Conservation (phyloP, 2,888 invertebrate species). For the Xestia rhomboidea region DNA sequence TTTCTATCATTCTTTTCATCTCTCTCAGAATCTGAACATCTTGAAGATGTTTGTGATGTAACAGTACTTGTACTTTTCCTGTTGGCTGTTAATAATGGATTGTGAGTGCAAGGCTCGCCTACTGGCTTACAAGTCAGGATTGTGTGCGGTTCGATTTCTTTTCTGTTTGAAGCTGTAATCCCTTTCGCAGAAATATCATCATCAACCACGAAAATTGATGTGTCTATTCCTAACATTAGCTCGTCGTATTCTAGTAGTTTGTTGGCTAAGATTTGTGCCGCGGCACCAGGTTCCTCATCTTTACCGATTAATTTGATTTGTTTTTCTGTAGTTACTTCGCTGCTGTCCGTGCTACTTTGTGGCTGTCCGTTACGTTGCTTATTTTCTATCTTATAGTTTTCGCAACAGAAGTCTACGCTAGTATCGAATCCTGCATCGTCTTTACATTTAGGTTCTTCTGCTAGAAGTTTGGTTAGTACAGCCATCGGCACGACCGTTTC, state of each 20-base stretch:
- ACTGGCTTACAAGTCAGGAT: slow-evolving; percentile 42
- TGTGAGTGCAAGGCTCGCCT: slow-evolving; percentile 12
- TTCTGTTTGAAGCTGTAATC: slow-evolving; percentile 13
- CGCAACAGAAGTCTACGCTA: slow-evolving; percentile 38
- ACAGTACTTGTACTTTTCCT: slow-evolving; percentile 8
- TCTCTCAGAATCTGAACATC: slow-evolving; percentile 35
- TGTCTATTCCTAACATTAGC: slow-evolving; percentile 28
- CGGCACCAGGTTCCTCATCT: slow-evolving; percentile 33
- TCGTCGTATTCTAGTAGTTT: slow-evolving; percentile 57
- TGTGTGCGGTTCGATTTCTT: slow-evolving; percentile 42
- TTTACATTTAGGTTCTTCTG: slow-evolving; percentile 23
- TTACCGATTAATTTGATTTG: slow-evolving; percentile 30
- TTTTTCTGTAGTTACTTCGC: slow-evolving; percentile 11
- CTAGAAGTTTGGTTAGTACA: slow-evolving; percentile 5
- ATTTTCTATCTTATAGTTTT: slow-evolving; percentile 32
- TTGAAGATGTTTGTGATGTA: slow-evolving; percentile 5
- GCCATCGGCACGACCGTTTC: slow-evolving; percentile 11
- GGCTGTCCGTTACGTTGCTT: slow-evolving; percentile 1
- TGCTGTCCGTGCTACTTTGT: background rate
- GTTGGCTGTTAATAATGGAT: slow-evolving; percentile 13
- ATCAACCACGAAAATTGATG: slow-evolving; percentile 17
- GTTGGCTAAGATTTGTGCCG: background rate
- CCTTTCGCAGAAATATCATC: slow-evolving; percentile 1
- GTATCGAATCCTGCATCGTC: background rate
- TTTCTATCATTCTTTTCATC: slow-evolving; percentile 45